phyloP scores from a whole-genome alignment of 2,113 vertebrate genomes.

The Muntiacus muntjak region DNA sequence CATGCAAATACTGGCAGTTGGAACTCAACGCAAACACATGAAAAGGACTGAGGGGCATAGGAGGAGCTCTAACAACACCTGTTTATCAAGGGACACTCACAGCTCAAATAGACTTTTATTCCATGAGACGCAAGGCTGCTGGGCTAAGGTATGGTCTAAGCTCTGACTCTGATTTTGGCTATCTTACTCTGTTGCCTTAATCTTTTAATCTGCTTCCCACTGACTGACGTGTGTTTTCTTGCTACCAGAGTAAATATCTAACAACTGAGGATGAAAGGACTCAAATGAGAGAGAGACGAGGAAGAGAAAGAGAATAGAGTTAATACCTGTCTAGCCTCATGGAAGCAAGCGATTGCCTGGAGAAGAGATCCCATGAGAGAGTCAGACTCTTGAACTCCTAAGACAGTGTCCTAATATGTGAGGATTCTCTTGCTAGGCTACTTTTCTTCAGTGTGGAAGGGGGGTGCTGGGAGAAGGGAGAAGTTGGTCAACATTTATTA shows the following conservation, averaged over 20 bases:
- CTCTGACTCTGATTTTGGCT: not conserved
- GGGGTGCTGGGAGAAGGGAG: not conserved
- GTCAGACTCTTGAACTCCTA: not conserved
- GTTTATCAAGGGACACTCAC: not conserved
- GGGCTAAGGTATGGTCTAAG: not conserved
- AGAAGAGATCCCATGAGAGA: not conserved
- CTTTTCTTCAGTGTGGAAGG: not conserved
- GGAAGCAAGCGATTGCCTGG: not conserved
- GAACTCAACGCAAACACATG: not conserved
- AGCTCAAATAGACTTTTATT: not conserved
- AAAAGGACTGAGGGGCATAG: not conserved
- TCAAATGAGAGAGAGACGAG: not conserved
- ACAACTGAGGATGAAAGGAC: not conserved
- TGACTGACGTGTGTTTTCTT: not conserved
- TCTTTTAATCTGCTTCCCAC: conserved; percentile 10
- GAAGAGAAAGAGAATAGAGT: not conserved
- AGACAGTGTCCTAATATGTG: not conserved
- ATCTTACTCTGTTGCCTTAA: not conserved
- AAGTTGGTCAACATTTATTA: not conserved
- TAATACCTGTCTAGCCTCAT: not conserved
- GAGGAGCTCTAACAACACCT: not conserved
- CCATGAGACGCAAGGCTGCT: not conserved
- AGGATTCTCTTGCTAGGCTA: not conserved
- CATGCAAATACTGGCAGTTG: not conserved
- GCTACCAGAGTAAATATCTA: not conserved